These are phyloP conservation scores for Corythaixoides concolor DNA, from an alignment of 2,113 vertebrate genomes.

Conservation along the genomic window DNA sequence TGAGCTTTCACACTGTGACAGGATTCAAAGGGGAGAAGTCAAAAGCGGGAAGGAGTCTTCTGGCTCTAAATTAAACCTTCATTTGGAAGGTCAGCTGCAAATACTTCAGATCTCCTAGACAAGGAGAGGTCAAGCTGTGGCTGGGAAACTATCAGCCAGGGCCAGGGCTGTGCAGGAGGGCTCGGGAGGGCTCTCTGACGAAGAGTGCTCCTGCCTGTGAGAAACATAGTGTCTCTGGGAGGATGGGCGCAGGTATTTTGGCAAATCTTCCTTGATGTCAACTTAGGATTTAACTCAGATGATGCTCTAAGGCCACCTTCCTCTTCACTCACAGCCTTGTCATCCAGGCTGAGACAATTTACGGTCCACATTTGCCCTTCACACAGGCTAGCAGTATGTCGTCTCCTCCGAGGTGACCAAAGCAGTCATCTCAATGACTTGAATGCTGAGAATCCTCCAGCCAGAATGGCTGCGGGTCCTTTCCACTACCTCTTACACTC, in stretches of 20 bases:
- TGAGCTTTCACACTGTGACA: background rate
- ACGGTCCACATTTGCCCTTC: background rate
- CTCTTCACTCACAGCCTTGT: background rate
- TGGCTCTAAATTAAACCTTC: background rate
- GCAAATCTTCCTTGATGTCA: background rate
- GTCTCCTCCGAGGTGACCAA: background rate
- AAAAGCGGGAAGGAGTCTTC: background rate
- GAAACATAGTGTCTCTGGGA: background rate
- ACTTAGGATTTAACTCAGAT: background rate
- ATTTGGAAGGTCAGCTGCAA: background rate
- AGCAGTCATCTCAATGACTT: background rate
- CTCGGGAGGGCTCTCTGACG: background rate
- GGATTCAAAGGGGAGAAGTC: background rate
- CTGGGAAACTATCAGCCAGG: background rate
- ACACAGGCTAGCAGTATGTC: background rate
- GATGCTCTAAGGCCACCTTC: background rate
- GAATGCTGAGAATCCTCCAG: background rate
- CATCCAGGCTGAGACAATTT: background rate
- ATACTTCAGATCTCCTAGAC: background rate
- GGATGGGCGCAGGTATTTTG: background rate
- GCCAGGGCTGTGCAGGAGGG: background rate
- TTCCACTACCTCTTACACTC: background rate
- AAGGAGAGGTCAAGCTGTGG: background rate
- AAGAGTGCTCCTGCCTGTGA: background rate
- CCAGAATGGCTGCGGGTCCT: background rate